A percentile compares a stretch with the other conserved stretches of the same genome.
phyloP scores from a whole-genome alignment of 1,140 invertebrate genomes.

The Eumaeus atala region DNA sequence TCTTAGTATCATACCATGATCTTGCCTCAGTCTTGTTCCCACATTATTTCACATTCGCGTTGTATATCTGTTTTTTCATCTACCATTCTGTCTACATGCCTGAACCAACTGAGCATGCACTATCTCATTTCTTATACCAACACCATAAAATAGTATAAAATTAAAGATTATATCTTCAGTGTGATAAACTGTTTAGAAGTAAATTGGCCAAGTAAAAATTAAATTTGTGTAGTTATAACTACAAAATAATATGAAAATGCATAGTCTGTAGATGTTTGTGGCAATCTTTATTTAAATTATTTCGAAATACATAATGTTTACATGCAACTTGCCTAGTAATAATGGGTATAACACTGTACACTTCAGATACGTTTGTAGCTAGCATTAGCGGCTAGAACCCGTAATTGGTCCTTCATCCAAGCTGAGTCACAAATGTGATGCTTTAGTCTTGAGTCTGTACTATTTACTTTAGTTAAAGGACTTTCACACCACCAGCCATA shows the following conservation, averaged over 20 bases:
- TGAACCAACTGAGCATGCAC: too few species aligned
- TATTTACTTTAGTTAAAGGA: slow-evolving; percentile 9
- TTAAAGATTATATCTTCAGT: not conserved
- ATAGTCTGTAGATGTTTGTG: not conserved
- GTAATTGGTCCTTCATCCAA: slow-evolving; percentile 35
- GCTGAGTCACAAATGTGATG: slow-evolving; percentile 47
- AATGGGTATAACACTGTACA: too few species aligned
- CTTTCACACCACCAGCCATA: slow-evolving; percentile 43
- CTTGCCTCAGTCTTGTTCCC: too few species aligned
- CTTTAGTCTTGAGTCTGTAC: slow-evolving; percentile 19
- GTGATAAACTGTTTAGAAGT: not conserved
- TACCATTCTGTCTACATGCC: too few species aligned
- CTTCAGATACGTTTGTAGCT: slow-evolving; percentile 35
- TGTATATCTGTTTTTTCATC: too few species aligned
- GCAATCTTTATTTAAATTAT: too few species aligned
- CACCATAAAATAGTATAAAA: not conserved
- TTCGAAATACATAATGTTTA: not conserved
- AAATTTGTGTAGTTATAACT: too few species aligned
- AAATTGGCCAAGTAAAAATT: too few species aligned
- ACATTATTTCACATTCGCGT: too few species aligned
- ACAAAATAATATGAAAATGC: too few species aligned
- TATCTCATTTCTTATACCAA: too few species aligned
- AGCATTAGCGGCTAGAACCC: slow-evolving; percentile 31
- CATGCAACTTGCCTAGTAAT: slow-evolving; percentile 16
- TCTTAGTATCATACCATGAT: too few species aligned